Evolutionary conservation across 2,888 invertebrate species (phyloP), one percentile per base, ranked within the genome.

Genomic region (Eretmocerus hayati): DNA sequence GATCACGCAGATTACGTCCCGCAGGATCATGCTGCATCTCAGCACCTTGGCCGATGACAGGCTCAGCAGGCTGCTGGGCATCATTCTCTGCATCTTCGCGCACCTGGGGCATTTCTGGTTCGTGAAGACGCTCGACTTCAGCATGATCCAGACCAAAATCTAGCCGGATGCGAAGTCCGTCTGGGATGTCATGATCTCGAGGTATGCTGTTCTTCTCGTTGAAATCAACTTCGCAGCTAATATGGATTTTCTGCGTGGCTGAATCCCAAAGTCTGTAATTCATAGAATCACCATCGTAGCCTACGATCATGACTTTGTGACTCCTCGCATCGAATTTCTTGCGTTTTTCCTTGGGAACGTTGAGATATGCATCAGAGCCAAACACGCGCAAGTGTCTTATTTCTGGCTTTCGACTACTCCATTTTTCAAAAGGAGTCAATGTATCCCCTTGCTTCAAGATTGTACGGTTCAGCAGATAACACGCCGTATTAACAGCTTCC

Each of bases 381-480:
- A 60, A 61, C 15, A 56, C 38, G 16, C 47, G 38, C 5, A 56
- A 31, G 32, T 58, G 52, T 3, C 38, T 38, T 1, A 55, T 11
- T n/a, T 53, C 46, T 16, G 53, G 46, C 22, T 42, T 53, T n/a
- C 47, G 45, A 26, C 42, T 42, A 11, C 23, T 37, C 59, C 58
- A 57, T 9, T 54, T 26, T 46, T 59, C 54, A 11, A 36, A 52
- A 1, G 58, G 56, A 1, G 53, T 54, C 11, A 16, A 13, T 3
- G 39, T 42, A 2, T 42, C 16, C 8, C 30, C 26, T 4, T 21
- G 56, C 46, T 16, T 4, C 11, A 32, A 54, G 51, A 36, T 32
- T 37, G 15, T 58, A 38, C 62, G 20, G 41, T 67, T 67, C 16
- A 54, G 46, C 6, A 62, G 20, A 41, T 63, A 58, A 3, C 38